A percentile compares a stretch with the other conserved stretches of the same genome.
Evolutionary conservation across 2,888 invertebrate genomes (phyloP).

Genomic region (Athrips mouffetella): DNA sequence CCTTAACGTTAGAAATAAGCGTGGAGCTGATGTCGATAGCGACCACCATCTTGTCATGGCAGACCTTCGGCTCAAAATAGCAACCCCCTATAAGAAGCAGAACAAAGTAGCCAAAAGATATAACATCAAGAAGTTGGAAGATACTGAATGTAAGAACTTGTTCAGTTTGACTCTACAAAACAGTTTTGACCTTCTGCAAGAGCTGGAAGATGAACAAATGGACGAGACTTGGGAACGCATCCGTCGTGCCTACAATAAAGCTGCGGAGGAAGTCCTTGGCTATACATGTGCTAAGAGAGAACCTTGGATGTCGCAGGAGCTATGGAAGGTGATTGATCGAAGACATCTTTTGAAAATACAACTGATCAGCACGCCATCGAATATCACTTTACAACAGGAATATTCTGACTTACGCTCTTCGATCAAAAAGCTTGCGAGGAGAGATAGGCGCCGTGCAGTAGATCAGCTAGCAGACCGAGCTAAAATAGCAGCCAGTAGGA

Average conservation of each 20-base stretch:
- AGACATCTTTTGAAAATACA: too few species aligned
- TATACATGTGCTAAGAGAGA: not conserved
- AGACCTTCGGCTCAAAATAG: not conserved
- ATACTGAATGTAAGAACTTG: not conserved
- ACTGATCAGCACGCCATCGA: too few species aligned
- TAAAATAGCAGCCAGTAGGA: too few species aligned
- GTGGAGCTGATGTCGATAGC: not conserved
- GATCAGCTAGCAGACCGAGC: too few species aligned
- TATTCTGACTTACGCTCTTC: too few species aligned
- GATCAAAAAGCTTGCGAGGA: too few species aligned
- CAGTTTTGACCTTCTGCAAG: not conserved
- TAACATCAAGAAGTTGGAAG: not conserved
- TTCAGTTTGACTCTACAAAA: not conserved
- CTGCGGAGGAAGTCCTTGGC: too few species aligned
- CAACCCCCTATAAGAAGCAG: not conserved
- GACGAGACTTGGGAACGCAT: not conserved
- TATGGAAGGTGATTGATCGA: not conserved
- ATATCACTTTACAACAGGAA: too few species aligned
- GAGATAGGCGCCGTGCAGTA: too few species aligned
- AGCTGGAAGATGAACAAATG: not conserved
- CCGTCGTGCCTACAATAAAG: not conserved
- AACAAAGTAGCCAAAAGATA: not conserved
- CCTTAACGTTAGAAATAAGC: not conserved
- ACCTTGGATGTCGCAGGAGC: not conserved
- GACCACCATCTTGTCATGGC: not conserved